Evolutionary conservation across 2,113 vertebrate genomes (phyloP), one percentile per base, ranked within the genome.

Genomic region (Lonchura striata): DNA sequence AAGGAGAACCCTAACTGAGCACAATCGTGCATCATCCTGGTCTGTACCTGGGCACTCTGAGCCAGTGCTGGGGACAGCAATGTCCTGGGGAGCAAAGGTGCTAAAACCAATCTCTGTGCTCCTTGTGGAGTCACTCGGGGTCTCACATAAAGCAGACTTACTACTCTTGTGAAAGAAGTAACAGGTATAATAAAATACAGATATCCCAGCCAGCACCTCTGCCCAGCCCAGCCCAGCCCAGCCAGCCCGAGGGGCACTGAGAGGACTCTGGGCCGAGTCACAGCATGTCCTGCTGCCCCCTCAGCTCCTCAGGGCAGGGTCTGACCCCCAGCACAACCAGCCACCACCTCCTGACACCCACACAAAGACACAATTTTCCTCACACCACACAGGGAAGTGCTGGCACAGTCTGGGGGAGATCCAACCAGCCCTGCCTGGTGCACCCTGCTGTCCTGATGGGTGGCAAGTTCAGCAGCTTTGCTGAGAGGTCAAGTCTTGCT

Each of bases 81-180:
- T 14, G 71, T 54, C 82, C 89, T 47, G 70, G 39, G 68, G 85
- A 93, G 87, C 95, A 96, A 96, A 96, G 96, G 96, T 95, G 76
- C 56, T 81, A 41, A 94, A 97, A 94, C 68, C 92, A 96, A 93
- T 96, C 94, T 94, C 63, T 54, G 30, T 86, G 68, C 71, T 94
- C 63, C 82, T 63, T 30, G 42, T 10, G 22, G 85, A 93, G 82
- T 74, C 82, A 60, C 47, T 63, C 6, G 0, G 47, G 52, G 86
- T 90, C 94, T 93, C 91, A 71, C 80, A 75, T 90, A 95, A 95
- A 96, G 75, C 79, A 95, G 94, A 95, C 71, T 91, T 95, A 95
- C 17, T 85, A 47, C 75, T 57, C 53, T 33, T 39, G 59, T 83
- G 87, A 65, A 90, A 65, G 81, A 87, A 90, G 56, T 69, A 94